Percentiles rank a stretch among this genome's conserved stretches.
phyloP scores from a whole-genome alignment of 2,888 invertebrate genomes.

The Nemapogon koenigi region DNA sequence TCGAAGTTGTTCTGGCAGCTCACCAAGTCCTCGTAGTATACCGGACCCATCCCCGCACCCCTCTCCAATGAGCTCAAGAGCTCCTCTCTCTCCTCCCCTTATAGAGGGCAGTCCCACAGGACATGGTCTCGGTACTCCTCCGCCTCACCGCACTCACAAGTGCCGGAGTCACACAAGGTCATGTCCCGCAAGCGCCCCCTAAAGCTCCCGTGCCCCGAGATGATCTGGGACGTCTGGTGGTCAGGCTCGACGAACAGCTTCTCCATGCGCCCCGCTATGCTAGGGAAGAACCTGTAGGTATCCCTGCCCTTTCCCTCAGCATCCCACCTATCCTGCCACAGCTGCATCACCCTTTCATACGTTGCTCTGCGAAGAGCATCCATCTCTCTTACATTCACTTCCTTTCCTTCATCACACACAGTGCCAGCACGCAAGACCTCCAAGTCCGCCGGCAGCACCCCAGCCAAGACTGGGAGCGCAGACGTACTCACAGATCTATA shows the following conservation, averaged over 20 bases:
- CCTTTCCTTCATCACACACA: background rate
- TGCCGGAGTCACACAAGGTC: background rate
- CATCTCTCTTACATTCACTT: background rate
- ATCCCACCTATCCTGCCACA: constrained; percentile 5
- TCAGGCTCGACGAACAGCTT: background rate
- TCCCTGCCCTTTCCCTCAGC: background rate
- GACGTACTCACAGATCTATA: constrained; percentile 5
- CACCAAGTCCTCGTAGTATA: constrained; percentile 9
- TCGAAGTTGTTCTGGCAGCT: constrained; percentile 2
- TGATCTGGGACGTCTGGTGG: constrained; percentile 1
- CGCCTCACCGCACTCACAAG: background rate
- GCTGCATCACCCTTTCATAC: background rate
- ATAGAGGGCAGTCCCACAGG: background rate
- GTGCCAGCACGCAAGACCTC: constrained; percentile 3
- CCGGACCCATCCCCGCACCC: constrained; percentile 1
- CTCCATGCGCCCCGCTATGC: background rate
- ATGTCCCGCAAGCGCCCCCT: too few species aligned
- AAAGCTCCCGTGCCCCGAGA: constrained; percentile 4
- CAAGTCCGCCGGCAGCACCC: constrained; percentile 9
- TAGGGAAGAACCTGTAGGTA: constrained; percentile 1
- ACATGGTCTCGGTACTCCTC: background rate
- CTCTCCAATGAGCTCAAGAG: background rate
- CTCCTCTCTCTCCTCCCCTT: background rate
- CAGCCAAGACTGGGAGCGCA: constrained; percentile 4
- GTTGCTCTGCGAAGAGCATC: background rate